phyloP scores from a whole-genome alignment of 2,888 invertebrate genomes.

The Choreutis nemorana region DNA sequence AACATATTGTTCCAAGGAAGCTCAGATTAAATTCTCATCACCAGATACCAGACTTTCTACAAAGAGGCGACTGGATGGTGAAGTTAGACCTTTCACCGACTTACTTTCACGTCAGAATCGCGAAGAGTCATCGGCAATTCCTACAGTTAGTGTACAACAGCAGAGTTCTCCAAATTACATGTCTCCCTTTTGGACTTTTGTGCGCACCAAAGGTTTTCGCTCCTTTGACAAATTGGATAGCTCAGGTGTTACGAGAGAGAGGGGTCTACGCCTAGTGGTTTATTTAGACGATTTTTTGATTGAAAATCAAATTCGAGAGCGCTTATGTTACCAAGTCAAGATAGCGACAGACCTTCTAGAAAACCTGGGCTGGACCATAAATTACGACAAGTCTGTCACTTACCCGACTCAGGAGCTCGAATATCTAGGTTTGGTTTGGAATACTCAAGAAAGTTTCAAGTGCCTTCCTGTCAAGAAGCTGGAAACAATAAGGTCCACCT shows the following conservation, averaged over 20 bases:
- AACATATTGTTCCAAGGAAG: slow-evolving; percentile 6
- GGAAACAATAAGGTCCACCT: too few relatives aligned
- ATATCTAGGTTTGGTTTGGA: slow-evolving; percentile 5
- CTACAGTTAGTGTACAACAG: slow-evolving; percentile 13
- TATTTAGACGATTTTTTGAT: slow-evolving; percentile 10
- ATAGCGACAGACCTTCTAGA: slow-evolving; percentile 4
- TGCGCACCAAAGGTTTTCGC: slow-evolving; percentile 15
- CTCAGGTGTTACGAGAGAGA: slow-evolving; percentile 10
- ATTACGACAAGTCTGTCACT: slow-evolving; percentile 9
- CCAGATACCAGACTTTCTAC: slow-evolving; percentile 10
- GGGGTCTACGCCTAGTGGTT: slow-evolving; percentile 6
- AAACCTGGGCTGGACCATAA: slow-evolving; percentile 10
- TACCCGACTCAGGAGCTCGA: slow-evolving; percentile 1
- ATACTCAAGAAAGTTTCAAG: too few relatives aligned
- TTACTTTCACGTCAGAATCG: slow-evolving; percentile 14
- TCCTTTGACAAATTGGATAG: slow-evolving; percentile 16
- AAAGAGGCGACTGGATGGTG: slow-evolving; percentile 13
- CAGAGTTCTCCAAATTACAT: slow-evolving; percentile 15
- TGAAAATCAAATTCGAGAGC: slow-evolving; percentile 5
- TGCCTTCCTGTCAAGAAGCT: too few relatives aligned
- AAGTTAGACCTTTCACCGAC: slow-evolving; percentile 14
- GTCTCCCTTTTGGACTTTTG: slow-evolving; percentile 16
- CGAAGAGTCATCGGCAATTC: slow-evolving; percentile 11
- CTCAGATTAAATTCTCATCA: slow-evolving; percentile 8
- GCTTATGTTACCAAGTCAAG: slow-evolving; percentile 7